Evolutionary conservation across 2,113 vertebrate genomes (phyloP).

Genomic region (Ranitomeya variabilis): DNA sequence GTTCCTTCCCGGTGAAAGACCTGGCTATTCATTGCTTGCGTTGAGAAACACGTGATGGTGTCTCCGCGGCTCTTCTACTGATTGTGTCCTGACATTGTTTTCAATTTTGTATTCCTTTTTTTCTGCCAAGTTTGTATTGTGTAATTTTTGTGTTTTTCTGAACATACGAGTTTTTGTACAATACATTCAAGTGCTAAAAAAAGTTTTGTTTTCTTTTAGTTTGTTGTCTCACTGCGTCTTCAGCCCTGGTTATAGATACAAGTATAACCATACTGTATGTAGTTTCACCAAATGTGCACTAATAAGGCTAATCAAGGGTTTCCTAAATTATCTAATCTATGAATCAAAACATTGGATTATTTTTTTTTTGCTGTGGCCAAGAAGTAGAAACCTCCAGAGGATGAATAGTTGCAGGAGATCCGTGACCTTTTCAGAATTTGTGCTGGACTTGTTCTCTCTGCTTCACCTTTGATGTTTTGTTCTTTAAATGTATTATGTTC

Average conservation of each 20-base stretch:
- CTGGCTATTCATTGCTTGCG: no score
- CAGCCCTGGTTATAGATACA: neutral
- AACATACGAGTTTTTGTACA: no score
- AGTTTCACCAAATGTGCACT: neutral
- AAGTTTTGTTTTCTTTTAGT: no score
- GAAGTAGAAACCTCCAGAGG: slow-evolving; percentile 6
- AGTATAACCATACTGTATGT: neutral
- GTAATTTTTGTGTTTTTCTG: no score
- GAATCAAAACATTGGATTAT: slow-evolving; percentile 3
- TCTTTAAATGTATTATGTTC: slow-evolving; percentile 29
- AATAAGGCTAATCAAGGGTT: neutral
- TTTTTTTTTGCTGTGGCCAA: neutral
- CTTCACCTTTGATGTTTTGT: slow-evolving; percentile 40
- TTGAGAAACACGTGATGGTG: no score
- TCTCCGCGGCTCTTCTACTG: no score
- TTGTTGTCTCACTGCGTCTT: no score
- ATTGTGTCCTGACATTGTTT: no score
- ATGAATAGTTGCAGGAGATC: slow-evolving; percentile 10
- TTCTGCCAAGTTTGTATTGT: no score
- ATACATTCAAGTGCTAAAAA: no score
- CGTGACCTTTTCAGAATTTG: slow-evolving; percentile 34
- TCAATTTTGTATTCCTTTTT: no score
- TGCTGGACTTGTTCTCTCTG: neutral
- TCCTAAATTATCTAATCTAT: neutral
- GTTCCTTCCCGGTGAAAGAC: no score